Percentiles rank a stretch among this genome's conserved stretches.
phyloP scores from a whole-genome alignment of 2,888 invertebrate species.

The Pharmacophagus antenor region DNA sequence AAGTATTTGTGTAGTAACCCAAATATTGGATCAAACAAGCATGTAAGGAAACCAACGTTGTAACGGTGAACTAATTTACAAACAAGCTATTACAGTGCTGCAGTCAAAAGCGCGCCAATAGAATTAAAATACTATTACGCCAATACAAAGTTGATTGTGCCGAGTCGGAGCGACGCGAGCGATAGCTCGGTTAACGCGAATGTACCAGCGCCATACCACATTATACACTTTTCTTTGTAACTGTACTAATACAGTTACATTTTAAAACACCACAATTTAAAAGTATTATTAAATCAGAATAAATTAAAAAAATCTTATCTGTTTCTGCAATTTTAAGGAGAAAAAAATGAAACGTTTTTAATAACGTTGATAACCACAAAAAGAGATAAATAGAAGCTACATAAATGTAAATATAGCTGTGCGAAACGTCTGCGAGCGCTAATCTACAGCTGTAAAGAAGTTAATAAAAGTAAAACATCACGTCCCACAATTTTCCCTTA shows the following conservation, averaged over 20 bases:
- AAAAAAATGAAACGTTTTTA: not conserved
- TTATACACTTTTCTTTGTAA: not conserved
- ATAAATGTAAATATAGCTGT: not conserved
- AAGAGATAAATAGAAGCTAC: not conserved
- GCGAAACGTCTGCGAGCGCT: not conserved
- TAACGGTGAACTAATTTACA: conserved; percentile 63
- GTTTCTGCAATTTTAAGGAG: too few relatives aligned
- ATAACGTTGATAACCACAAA: not conserved
- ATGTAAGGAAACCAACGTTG: conserved; percentile 40
- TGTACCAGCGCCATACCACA: conserved; percentile 5
- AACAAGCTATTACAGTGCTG: conserved; percentile 63
- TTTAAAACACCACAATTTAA: too few relatives aligned
- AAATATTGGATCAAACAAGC: conserved; percentile 8
- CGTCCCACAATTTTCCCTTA: conserved; percentile 19
- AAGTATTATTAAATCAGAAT: too few relatives aligned
- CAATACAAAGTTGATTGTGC: conserved; percentile 75
- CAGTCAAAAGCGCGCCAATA: conserved; percentile 73
- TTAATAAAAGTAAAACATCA: conserved; percentile 21
- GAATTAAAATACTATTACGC: conserved; percentile 79
- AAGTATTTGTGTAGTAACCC: not conserved
- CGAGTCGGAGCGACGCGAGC: conserved; percentile 39
- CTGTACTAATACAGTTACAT: not conserved
- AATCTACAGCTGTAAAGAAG: not conserved
- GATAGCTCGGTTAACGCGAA: conserved; percentile 18
- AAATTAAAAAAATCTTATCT: too few relatives aligned